Evolutionary conservation across 2,113 vertebrate genomes (phyloP), one percentile per base, ranked within the genome.

Genomic region (Osmerus mordax): DNA sequence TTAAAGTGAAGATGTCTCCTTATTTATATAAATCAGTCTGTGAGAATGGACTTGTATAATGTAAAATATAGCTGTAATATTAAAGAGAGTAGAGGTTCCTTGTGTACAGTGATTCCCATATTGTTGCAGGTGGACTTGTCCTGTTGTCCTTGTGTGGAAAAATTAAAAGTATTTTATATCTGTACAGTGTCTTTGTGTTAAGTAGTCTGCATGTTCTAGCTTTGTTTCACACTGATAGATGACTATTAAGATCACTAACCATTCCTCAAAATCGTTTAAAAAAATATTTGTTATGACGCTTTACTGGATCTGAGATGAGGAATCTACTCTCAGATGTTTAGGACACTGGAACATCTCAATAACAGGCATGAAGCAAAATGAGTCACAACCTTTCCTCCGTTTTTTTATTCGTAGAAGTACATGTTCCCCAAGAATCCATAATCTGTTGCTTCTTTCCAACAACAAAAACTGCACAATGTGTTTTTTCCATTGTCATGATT

Each of bases 41-140:
- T 55, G 54, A 62, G 23, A 62, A 67, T 21, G 52, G 69, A 78
- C 61, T 47, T 84, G 76, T 83, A 80, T 55, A 87, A 75, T 82
- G 69, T 87, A 78, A 85, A 83, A 79, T 83, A 65, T 78, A 67
- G 72, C 60, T 78, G 78, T 69, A 82, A 77, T 75, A 78, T 79
- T 61, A 18, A 71, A 71, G 21, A 60, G 56, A 67, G 58, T 65
- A 72, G 29, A 32, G 41, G 80, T 77, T 59, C 70, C 36, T 53
- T 29, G 29, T 80, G 76, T 85, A 77, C 75, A 84, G 74, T 21
- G 8, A 70, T 67, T 65, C 47, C 52, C 47, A 58, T 65, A 19
- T 74, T 74, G 72, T 78, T 79, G 67, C 58, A 71, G 32, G 65
- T 79, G 15, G 59, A 73, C 60, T 67, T 51, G 67, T 83, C 32